Evolutionary conservation across 2,888 invertebrate genomes (phyloP), one percentile per base, ranked within the genome.

Genomic region (Phanerotoma sp.): DNA sequence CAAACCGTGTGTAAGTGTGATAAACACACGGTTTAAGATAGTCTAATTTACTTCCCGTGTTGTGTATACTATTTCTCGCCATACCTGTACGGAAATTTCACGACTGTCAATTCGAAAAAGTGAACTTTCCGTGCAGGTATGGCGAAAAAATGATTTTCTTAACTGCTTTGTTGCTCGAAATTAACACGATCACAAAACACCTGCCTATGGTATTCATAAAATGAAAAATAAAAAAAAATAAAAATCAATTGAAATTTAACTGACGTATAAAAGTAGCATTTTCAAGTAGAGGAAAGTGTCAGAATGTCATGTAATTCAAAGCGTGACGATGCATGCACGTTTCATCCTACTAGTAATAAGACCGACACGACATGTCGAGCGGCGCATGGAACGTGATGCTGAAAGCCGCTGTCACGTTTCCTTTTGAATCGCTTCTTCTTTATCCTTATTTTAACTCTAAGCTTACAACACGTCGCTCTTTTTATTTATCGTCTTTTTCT

Each of bases 281-380:
- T 15, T 22, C 21, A 22, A 42, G 15, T 20, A 42, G 20, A 42
- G 21, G 13, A 22, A 42, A 42, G 41, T 25, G 25, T 15, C 21
- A 22, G 13, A 42, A 25, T 42, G 21, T 42, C 22, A 22, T 22
- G 22, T 25, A 66, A 66, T 66, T 66, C 61, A 61, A 65, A 62
- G 61, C 66, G 64, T 62, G 62, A 66, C 60, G 64, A 63, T 64
- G 53, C 54, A 40, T 57, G 44, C 62, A 60, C 62, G 58, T 58
- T n/a, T 63, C 63, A 62, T 64, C 56, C 56, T 48, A 51, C 62
- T 25, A 38, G 64, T 67, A 68, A 67, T 68, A 66, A 65, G 65
- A 64, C 63, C 64, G 60, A 55, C 38, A 38, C 20, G 38, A 38
- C 58, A 56, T 55, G 56, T 61, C 63, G 61, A 58, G 47, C 44